Evolutionary conservation across 2,113 vertebrate genomes (phyloP).

Genomic region (Odontophorus gujanensis): DNA sequence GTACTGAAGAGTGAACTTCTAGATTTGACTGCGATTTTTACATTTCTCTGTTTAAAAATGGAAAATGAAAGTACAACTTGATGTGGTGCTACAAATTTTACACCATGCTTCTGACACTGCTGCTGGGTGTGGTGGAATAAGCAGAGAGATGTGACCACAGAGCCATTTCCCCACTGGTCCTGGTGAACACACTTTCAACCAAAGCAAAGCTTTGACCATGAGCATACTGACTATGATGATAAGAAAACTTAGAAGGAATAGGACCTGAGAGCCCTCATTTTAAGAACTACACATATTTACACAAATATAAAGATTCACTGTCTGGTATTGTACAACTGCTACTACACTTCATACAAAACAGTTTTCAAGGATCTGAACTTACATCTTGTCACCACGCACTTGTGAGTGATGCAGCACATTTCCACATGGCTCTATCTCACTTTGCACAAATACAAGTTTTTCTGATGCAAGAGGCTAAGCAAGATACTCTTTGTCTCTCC

Average conservation of each 20-base stretch:
- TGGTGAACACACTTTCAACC: background rate
- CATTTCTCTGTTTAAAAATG: background rate
- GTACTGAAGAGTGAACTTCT: background rate
- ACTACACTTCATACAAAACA: background rate
- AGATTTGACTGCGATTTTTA: background rate
- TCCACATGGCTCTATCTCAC: fast-evolving
- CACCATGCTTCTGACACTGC: background rate
- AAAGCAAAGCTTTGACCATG: background rate
- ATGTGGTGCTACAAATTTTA: fast-evolving
- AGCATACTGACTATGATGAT: background rate
- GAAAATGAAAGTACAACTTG: background rate
- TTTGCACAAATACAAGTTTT: background rate
- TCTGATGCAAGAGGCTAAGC: background rate
- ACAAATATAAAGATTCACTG: background rate
- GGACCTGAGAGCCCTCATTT: background rate
- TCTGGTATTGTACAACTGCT: background rate
- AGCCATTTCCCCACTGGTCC: background rate
- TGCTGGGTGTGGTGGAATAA: background rate
- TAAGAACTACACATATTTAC: background rate
- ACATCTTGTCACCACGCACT: background rate
- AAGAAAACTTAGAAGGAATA: background rate
- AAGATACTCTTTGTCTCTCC: background rate
- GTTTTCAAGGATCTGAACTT: background rate
- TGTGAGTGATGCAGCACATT: background rate
- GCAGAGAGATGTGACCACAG: background rate